Conservation (phyloP, 1,140 invertebrate species). For the Tetramorium parvispinum region DNA sequence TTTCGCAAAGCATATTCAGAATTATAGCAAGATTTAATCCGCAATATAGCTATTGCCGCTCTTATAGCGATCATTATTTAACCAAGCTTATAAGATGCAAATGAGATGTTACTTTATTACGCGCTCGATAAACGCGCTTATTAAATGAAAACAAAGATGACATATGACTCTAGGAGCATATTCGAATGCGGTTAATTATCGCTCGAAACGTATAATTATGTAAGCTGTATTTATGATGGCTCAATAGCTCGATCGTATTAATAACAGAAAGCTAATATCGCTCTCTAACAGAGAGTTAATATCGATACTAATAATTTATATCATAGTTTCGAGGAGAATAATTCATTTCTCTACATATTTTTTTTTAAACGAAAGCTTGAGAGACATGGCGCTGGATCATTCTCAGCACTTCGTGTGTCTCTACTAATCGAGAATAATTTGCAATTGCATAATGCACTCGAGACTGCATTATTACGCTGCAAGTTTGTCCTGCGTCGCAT, state of each 20-base stretch:
- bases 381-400: neutral
- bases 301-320: neutral
- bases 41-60: slow-evolving; percentile 18
- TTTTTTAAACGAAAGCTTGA: neutral
- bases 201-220: neutral
- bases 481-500: neutral
- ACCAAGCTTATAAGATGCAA: neutral
- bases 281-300: neutral
- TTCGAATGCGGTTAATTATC: slow-evolving; percentile 26
- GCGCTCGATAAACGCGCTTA: slow-evolving; percentile 27
- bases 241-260: slow-evolving; percentile 14
- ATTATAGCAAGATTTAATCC: slow-evolving; percentile 41
- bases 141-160: slow-evolving; percentile 43
- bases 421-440: slow-evolving; percentile 42
- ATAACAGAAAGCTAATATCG: neutral
- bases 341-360: neutral
- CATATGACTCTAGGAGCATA: neutral
- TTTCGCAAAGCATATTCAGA: slow-evolving; percentile 17
- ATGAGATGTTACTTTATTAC: slow-evolving; percentile 29
- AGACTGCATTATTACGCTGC: slow-evolving; percentile 35
- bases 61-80: slow-evolving; percentile 35
- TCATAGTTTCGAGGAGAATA: neutral
- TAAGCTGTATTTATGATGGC: neutral
- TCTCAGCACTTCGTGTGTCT: neutral
- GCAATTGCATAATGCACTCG: slow-evolving; percentile 48